Evolutionary conservation across 2,797 vertebrate genomes (phyloP).

Genomic region (Pseudochirops corinnae): DNA sequence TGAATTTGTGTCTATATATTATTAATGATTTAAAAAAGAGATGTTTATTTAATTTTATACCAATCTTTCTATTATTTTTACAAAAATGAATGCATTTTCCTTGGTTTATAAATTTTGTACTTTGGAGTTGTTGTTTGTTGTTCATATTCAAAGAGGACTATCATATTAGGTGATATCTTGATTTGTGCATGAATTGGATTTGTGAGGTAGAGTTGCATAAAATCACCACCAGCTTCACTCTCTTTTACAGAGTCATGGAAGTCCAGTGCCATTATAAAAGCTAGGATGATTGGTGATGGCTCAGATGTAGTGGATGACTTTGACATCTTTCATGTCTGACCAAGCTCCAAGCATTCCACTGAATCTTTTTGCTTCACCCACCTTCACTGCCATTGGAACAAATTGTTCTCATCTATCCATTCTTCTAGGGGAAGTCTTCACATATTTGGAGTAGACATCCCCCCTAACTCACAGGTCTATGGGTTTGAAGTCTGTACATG

Average conservation of each 20-base stretch:
- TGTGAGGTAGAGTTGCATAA: not conserved
- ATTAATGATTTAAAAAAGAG: not conserved
- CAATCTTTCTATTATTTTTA: not conserved
- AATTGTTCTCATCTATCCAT: not conserved
- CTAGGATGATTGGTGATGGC: not conserved
- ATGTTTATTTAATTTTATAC: not conserved
- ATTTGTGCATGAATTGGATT: not conserved
- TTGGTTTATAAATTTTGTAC: not conserved
- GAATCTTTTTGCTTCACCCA: not conserved
- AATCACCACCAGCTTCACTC: not conserved
- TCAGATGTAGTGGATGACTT: not conserved
- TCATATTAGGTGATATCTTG: not conserved
- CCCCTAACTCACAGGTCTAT: not conserved
- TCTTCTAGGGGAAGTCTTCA: not conserved
- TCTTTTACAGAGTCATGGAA: not conserved
- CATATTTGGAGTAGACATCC: not conserved
- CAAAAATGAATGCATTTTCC: not conserved
- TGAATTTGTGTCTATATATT: not conserved
- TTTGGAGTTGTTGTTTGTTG: not conserved
- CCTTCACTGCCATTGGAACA: not conserved
- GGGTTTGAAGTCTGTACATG: not conserved
- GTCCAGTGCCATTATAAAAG: not conserved
- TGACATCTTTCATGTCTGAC: not conserved
- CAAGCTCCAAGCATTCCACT: not conserved
- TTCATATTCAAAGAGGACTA: not conserved